phyloP scores from a whole-genome alignment of 2,888 invertebrate species.

The Troides aeacus region DNA sequence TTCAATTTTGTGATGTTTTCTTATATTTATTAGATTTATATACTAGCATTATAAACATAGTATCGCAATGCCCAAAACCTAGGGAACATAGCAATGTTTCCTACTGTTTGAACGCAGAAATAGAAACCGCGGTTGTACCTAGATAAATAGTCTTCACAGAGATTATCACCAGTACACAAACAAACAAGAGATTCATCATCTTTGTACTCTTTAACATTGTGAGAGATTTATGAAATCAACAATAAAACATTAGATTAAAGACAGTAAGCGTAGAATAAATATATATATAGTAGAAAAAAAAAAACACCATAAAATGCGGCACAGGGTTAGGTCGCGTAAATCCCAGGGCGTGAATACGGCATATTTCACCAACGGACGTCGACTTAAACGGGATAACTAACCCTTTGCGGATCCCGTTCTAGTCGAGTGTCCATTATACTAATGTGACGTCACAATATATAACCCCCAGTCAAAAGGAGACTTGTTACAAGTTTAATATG shows the following conservation, averaged over 20 bases:
- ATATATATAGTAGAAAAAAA: neutral
- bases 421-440: slow-evolving; percentile 41
- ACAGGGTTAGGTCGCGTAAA: slow-evolving; percentile 45
- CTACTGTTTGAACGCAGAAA: too few relatives aligned
- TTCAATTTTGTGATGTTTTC: too few relatives aligned
- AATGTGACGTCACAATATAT: slow-evolving; percentile 4
- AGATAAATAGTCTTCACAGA: too few relatives aligned
- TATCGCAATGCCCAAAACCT: too few relatives aligned
- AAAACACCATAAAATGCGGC: slow-evolving; percentile 26
- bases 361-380: slow-evolving; percentile 55
- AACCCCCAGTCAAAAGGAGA: neutral
- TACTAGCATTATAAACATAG: too few relatives aligned
- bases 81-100: too few relatives aligned
- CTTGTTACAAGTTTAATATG: neutral
- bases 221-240: too few relatives aligned
- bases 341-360: slow-evolving; percentile 49
- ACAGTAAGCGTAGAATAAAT: neutral
- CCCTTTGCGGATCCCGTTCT: slow-evolving; percentile 49
- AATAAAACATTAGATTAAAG: neutral
- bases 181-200: too few relatives aligned
- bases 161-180: too few relatives aligned
- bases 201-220: too few relatives aligned
- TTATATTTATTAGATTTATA: too few relatives aligned
- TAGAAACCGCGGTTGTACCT: too few relatives aligned
- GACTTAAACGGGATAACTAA: slow-evolving; percentile 53